Evolutionary conservation across 1,140 invertebrate species (phyloP).

Genomic region (Camponotus vicinus): DNA sequence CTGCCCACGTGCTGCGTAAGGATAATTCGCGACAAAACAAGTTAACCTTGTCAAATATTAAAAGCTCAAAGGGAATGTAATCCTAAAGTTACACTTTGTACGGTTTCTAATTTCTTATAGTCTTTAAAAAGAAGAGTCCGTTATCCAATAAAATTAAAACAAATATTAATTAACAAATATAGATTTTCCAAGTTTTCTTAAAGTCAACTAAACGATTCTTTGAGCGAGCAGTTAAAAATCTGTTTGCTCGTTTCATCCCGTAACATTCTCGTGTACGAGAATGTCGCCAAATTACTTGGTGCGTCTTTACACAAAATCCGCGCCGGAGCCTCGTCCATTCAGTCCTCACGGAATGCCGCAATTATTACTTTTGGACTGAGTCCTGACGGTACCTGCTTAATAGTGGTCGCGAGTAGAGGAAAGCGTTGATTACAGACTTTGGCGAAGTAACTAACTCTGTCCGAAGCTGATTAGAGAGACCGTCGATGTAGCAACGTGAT

Average conservation of each 20-base stretch:
- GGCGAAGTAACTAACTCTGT: slow-evolving; percentile 74
- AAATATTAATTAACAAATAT: not conserved
- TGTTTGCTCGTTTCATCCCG: not conserved
- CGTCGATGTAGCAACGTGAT: slow-evolving; percentile 58
- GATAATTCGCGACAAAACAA: not conserved
- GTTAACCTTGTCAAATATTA: not conserved
- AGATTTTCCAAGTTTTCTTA: not conserved
- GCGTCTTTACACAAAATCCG: not conserved
- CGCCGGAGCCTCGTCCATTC: not conserved
- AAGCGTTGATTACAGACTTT: slow-evolving; percentile 77
- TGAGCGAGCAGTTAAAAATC: not conserved
- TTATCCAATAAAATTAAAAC: not conserved
- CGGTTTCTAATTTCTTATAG: not conserved
- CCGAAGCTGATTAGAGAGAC: slow-evolving; percentile 74
- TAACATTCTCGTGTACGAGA: not conserved
- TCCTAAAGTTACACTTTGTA: not conserved
- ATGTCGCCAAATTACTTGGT: slow-evolving; percentile 9
- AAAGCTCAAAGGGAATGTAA: not conserved
- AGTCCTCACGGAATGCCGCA: slow-evolving; percentile 47
- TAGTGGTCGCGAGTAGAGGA: slow-evolving; percentile 63
- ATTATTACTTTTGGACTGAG: slow-evolving; percentile 67
- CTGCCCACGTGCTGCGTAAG: not conserved
- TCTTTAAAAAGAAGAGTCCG: not conserved
- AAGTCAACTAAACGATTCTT: not conserved
- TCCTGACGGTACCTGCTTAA: slow-evolving; percentile 54